A percentile compares a stretch with the other conserved stretches of the same genome.
Conservation (phyloP, 2,113 vertebrate genomes). For the Solea senegalensis region DNA sequence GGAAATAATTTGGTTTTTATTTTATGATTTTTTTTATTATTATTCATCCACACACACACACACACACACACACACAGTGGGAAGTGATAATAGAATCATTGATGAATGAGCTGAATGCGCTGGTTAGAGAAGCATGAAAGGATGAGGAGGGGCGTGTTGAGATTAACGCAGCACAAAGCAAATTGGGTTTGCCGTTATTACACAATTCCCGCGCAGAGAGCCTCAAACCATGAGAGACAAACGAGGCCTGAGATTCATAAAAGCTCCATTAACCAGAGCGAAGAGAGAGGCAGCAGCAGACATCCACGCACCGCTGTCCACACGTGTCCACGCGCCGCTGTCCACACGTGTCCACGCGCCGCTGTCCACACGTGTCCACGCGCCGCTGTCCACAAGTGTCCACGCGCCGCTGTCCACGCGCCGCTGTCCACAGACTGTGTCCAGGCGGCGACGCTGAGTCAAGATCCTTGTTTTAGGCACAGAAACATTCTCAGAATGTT, state of each 20-base stretch:
- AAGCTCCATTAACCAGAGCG: slow-evolving; percentile 77
- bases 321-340: too few relatives aligned
- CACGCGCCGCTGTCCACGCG: too few relatives aligned
- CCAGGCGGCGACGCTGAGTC: too few relatives aligned
- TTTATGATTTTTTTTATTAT: slow-evolving; percentile 34
- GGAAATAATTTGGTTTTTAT: slow-evolving; percentile 57
- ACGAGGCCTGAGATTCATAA: slow-evolving; percentile 81
- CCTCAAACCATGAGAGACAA: slow-evolving; percentile 79
- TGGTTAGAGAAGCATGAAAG: slow-evolving; percentile 75
- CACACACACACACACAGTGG: slow-evolving; percentile 31
- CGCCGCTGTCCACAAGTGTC: too few relatives aligned
- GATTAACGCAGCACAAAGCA: slow-evolving; percentile 80
- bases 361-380: too few relatives aligned
- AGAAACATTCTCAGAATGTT: too few relatives aligned
- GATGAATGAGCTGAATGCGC: slow-evolving; percentile 74
- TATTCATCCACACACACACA: neutral
- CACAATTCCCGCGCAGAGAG: slow-evolving; percentile 77
- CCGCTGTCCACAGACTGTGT: too few relatives aligned
- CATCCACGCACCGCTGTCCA: slow-evolving; percentile 61
- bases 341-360: too few relatives aligned
- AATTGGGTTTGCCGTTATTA: slow-evolving; percentile 81
- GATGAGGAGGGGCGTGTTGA: slow-evolving; percentile 72
- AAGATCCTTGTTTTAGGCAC: too few relatives aligned
- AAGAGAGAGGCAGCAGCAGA: slow-evolving; percentile 71
- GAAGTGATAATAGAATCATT: slow-evolving; percentile 78